Percentiles rank a stretch among this genome's conserved stretches.
phyloP scores from a whole-genome alignment of 2,888 invertebrate genomes.

The Gasteruption jaculator region DNA sequence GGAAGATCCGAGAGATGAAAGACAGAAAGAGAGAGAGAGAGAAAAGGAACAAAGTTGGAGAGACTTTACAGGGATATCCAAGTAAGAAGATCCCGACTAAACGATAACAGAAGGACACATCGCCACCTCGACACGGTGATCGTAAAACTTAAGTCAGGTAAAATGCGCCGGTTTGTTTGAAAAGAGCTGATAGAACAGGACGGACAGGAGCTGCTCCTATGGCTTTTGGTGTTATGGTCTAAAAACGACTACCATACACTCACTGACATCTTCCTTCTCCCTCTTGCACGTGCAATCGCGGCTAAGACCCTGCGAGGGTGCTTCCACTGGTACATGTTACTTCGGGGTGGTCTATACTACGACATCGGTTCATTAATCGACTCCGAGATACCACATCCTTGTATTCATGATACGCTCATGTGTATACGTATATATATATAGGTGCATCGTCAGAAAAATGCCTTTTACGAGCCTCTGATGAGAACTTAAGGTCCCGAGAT shows the following conservation, averaged over 20 bases:
- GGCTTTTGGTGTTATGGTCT: slow-evolving; percentile 40
- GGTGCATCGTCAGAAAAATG: slow-evolving; percentile 34
- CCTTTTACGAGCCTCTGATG: slow-evolving; percentile 37
- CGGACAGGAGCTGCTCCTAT: slow-evolving; percentile 42
- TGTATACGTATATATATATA: too few species aligned
- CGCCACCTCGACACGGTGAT: slow-evolving; percentile 51
- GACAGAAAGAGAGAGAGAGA: slow-evolving; percentile 4
- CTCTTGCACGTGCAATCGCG: slow-evolving; percentile 9
- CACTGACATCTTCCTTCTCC: slow-evolving; percentile 9
- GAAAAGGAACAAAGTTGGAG: slow-evolving; percentile 2
- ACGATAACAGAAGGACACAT: slow-evolving; percentile 50
- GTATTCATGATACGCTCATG: too few species aligned
- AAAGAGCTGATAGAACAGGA: slow-evolving; percentile 25
- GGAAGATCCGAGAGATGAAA: neutral
- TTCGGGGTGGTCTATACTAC: slow-evolving; percentile 45
- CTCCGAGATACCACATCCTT: slow-evolving; percentile 45
- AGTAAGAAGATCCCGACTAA: slow-evolving; percentile 36
- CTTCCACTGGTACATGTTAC: slow-evolving; percentile 31
- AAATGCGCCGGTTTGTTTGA: slow-evolving; percentile 47
- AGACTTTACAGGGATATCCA: slow-evolving; percentile 11
- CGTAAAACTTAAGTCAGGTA: slow-evolving; percentile 51
- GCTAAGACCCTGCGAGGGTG: slow-evolving; percentile 26
- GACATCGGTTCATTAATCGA: slow-evolving; percentile 51
- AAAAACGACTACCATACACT: slow-evolving; percentile 17
- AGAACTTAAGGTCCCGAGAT: too few species aligned